These are phyloP conservation scores for Sylvicola cinctus DNA, from an alignment of 2,888 invertebrate species.

Conservation along the genomic window DNA sequence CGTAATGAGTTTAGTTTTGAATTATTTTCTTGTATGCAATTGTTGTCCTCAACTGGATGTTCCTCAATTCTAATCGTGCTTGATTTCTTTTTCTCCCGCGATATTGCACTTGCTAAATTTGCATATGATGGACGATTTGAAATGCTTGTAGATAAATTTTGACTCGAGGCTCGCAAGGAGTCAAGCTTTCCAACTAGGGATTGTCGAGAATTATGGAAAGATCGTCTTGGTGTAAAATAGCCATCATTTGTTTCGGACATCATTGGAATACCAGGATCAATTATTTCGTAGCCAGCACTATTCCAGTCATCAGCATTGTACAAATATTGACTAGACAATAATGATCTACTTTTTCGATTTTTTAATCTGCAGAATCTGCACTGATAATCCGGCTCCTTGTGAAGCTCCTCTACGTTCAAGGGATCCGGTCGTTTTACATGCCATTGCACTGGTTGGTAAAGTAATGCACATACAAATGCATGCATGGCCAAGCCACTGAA, in stretches of 20 bases:
- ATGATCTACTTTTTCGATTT: conserved; percentile 15
- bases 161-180: conserved; percentile 6
- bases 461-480: conserved; percentile 39
- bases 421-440: no score
- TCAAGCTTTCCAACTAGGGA: no score
- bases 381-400: no score
- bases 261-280: conserved; percentile 46
- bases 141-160: conserved; percentile 5
- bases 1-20: no score
- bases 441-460: conserved; percentile 57
- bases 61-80: not conserved
- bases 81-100: conserved; percentile 1
- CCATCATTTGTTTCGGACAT: conserved; percentile 34
- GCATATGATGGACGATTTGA: conserved; percentile 5
- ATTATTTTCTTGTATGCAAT: conserved; percentile 11
- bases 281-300: conserved; percentile 40
- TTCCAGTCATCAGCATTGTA: conserved; percentile 40
- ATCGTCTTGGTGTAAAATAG: conserved; percentile 4
- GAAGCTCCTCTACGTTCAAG: no score
- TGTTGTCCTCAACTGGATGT: conserved; percentile 17
- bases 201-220: no score
- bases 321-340: conserved; percentile 39
- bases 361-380: conserved; percentile 18
- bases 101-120: conserved; percentile 3
- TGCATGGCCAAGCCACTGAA: conserved; percentile 46